Evolutionary conservation across 2,797 vertebrate species (phyloP).

Genomic region (Tokudaia muenninki): DNA sequence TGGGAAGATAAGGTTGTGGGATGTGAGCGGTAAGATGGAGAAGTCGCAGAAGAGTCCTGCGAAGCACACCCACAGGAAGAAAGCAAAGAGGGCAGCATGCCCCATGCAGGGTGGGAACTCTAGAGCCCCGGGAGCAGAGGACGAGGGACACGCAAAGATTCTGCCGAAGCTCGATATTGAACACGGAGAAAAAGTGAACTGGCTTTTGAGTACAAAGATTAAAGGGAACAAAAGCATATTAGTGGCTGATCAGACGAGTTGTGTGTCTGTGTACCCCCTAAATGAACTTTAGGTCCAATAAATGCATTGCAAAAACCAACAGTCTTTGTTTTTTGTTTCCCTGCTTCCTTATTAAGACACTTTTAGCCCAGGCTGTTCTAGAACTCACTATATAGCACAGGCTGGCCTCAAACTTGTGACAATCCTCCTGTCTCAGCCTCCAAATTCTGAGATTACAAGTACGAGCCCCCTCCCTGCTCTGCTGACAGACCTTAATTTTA

Average conservation of each 20-base stretch:
- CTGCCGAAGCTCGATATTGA: slow-evolving; percentile 91
- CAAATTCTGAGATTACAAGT: background rate
- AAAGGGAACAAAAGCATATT: slow-evolving; percentile 92
- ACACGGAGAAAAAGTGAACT: slow-evolving; percentile 97
- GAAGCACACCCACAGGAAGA: slow-evolving; percentile 85
- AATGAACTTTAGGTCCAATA: slow-evolving; percentile 81
- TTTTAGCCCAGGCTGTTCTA: background rate
- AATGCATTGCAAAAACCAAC: slow-evolving; percentile 55
- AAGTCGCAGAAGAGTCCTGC: slow-evolving; percentile 87
- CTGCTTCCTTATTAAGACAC: background rate
- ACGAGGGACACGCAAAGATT: slow-evolving; percentile 74
- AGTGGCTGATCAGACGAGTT: slow-evolving; percentile 94
- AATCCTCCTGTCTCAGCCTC: background rate
- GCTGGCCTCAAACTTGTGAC: background rate
- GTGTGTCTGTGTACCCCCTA: slow-evolving; percentile 91
- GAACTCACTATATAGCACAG: background rate
- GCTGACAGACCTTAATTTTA: background rate
- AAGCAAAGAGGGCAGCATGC: slow-evolving; percentile 74
- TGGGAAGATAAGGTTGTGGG: slow-evolving; percentile 94
- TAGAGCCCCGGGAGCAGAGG: slow-evolving; percentile 66
- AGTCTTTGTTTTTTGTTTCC: background rate
- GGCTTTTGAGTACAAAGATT: slow-evolving; percentile 91
- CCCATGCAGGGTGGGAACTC: slow-evolving; percentile 74
- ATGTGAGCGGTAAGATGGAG: slow-evolving; percentile 88
- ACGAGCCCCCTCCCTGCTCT: background rate